Evolutionary conservation across 2,888 invertebrate species (phyloP), one percentile per base, ranked within the genome.

Genomic region (Halictus quadricinctus): DNA sequence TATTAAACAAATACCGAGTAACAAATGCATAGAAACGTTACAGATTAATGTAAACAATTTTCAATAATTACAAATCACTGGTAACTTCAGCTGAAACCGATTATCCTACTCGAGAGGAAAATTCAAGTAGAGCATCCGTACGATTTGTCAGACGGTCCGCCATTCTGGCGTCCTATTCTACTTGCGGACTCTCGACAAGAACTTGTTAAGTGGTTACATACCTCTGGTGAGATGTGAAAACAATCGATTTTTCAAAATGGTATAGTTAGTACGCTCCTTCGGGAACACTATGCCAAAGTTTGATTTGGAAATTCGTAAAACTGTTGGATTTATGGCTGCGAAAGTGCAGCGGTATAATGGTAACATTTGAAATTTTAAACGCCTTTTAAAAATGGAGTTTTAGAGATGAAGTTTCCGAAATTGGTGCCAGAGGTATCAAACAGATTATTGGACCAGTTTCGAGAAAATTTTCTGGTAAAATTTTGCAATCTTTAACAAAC

Each of bases 121-220:
- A 79, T 76, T 75, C n/a, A 85, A 86, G 86, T 86, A 60, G 79
- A 79, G 43, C 25, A 77, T 18, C 60, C 46, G 21, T 48, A 74
- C 64, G 46, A 85, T 85, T 43, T 64, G 18, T 85, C 86, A 2
- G 86, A 74, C 86, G 76, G 36, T 10, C 10, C 60, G 60, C 60
- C 13, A 25, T 5, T 5, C 13, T 15, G 60, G 25, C 60, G 60
- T 25, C 21, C 48, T 72, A 50, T 50, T 76, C 77, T 25, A 72
- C 72, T 76, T 58, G 12, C 29, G 8, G 46, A 36, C 36, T 21
- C 54, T 21, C 21, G 21, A 54, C 54, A 21, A 21, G 54, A 54
- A 54, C 54, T 54, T 8, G 4, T 8, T 54, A 54, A 54, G 54
- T 54, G 54, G 54, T 21, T 21, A 54, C 54, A 3, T 21, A 21